Evolutionary conservation across 2,113 vertebrate genomes (phyloP).

Genomic region (Salvator merianae): DNA sequence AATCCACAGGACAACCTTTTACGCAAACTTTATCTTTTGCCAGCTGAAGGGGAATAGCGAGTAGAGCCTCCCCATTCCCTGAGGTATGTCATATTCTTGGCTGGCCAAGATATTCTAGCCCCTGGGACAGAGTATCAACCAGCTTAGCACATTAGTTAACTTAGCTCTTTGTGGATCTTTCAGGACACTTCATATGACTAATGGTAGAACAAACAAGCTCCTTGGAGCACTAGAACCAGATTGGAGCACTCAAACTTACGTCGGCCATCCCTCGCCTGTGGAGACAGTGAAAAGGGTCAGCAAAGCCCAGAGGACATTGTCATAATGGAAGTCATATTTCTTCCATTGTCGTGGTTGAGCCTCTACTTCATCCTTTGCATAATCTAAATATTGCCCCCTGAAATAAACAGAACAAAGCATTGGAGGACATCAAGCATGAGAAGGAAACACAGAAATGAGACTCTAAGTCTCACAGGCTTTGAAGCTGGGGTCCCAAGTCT

Average conservation of each 20-base stretch:
- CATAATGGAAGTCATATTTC: slow-evolving; percentile 95
- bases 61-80: too few relatives aligned
- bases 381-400: slow-evolving; percentile 94
- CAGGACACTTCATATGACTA: background rate
- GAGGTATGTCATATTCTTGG: too few relatives aligned
- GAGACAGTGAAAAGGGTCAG: slow-evolving; percentile 96
- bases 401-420: slow-evolving; percentile 2
- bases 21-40: too few relatives aligned
- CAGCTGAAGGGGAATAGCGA: too few relatives aligned
- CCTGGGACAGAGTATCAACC: too few relatives aligned
- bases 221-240: background rate
- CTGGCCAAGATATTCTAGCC: too few relatives aligned
- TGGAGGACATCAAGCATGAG: background rate
- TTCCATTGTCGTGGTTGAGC: slow-evolving; percentile 91
- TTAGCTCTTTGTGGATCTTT: too few relatives aligned
- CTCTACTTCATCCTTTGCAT: slow-evolving; percentile 86
- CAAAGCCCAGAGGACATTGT: slow-evolving; percentile 97
- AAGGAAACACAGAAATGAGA: background rate
- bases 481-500: too few relatives aligned
- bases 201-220: too few relatives aligned
- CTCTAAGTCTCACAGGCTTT: background rate
- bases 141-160: too few relatives aligned
- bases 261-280: slow-evolving; percentile 96
- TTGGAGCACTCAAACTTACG: slow-evolving; percentile 76
- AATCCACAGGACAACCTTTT: too few relatives aligned